Percentiles rank a stretch among this genome's conserved stretches.
Conservation (phyloP, 2,888 invertebrate genomes). For the Drosophila atripex region DNA sequence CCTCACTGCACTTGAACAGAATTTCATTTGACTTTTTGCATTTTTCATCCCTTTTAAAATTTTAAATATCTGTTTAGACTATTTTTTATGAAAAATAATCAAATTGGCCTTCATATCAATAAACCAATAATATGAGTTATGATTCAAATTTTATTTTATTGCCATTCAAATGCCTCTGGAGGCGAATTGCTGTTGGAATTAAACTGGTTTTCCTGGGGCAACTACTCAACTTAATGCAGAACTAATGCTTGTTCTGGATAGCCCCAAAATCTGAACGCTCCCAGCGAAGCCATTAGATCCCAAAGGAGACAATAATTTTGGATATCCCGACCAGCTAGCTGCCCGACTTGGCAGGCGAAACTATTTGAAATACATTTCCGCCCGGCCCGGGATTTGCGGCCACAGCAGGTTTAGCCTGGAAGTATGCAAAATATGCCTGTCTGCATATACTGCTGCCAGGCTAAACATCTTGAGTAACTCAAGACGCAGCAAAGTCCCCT, state of each 20-base stretch:
- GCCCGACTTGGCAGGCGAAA: constrained; percentile 10
- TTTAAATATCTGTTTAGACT: no score
- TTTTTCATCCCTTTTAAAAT: background rate
- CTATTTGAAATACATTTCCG: constrained; percentile 57
- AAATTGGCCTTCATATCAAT: background rate
- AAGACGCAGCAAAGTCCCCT: constrained; percentile 29
- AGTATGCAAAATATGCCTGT: constrained; percentile 68
- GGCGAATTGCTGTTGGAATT: background rate
- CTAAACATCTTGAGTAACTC: constrained; percentile 46
- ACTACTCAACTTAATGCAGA: constrained; percentile 18
- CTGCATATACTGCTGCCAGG: constrained; percentile 23
- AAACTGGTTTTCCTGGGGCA: background rate
- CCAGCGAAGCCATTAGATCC: constrained; percentile 32
- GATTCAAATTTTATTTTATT: background rate
- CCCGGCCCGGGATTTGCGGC: constrained; percentile 57
- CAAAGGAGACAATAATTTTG: constrained; percentile 10
- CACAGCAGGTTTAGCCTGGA: constrained; percentile 39
- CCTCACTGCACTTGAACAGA: background rate
- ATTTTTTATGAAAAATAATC: no score
- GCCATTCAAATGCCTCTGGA: background rate
- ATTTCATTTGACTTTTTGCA: background rate
- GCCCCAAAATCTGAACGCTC: constrained; percentile 6
- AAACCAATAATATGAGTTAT: background rate
- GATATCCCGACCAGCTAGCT: background rate
- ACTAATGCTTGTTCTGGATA: constrained; percentile 20